A percentile compares a stretch with the other conserved stretches of the same genome.
phyloP scores from a whole-genome alignment of 1,140 invertebrate genomes.

The Nasonia longicornis region DNA sequence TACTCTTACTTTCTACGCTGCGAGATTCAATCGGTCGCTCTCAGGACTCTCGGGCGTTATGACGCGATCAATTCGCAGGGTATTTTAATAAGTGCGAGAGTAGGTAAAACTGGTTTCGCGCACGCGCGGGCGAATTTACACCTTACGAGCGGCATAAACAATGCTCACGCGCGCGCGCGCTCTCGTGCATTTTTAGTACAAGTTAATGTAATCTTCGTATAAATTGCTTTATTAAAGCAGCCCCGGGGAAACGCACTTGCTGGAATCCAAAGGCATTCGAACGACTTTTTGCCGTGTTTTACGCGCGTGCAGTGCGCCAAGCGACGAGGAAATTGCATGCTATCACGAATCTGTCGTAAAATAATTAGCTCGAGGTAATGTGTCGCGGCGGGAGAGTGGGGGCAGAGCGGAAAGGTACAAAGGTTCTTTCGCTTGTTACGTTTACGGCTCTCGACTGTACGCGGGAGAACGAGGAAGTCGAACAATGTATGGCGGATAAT shows the following conservation, averaged over 20 bases:
- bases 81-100: conserved; percentile 1
- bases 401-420: neutral
- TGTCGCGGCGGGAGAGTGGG: neutral
- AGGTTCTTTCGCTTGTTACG: neutral
- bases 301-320: neutral
- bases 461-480: neutral
- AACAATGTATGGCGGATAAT: neutral
- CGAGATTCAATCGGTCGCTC: neutral
- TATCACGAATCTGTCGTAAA: conserved; percentile 20
- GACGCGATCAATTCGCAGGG: neutral
- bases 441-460: neutral
- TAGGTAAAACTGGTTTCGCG: conserved; percentile 1
- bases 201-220: conserved; percentile 14
- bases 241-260: neutral
- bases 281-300: neutral
- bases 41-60: neutral
- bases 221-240: conserved; percentile 27
- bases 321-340: neutral
- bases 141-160: neutral
- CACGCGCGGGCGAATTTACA: neutral
- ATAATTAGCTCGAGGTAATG: conserved; percentile 12
- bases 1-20: no score
- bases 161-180: neutral
- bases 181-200: neutral
- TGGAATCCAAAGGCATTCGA: neutral